A percentile compares a stretch with the other conserved stretches of the same genome.
These are phyloP conservation scores for Streptopelia turtur DNA, from an alignment of 2,797 vertebrate species.

Conservation along the genomic window DNA sequence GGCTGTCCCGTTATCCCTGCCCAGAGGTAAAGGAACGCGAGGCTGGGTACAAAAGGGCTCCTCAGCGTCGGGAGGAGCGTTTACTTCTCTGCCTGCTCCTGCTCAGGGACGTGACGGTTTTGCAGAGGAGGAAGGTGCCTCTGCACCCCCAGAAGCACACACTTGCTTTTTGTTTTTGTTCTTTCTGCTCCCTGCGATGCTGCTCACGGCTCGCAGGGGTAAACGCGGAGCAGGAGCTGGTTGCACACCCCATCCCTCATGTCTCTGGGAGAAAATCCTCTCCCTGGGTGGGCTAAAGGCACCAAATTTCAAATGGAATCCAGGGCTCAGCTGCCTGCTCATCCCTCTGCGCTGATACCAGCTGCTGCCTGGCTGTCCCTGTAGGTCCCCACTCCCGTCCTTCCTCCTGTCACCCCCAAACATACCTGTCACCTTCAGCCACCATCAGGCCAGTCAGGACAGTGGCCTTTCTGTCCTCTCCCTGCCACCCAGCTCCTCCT, in stretches of 20 bases:
- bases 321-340: background rate
- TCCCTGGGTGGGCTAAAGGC: background rate
- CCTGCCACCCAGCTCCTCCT: rapidly evolving
- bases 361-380: background rate
- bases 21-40: background rate
- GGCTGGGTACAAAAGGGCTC: background rate
- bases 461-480: background rate
- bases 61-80: background rate
- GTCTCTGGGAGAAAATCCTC: background rate
- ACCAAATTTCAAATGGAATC: rapidly evolving
- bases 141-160: background rate
- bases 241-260: background rate
- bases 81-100: background rate
- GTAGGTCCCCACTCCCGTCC: background rate
- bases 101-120: background rate
- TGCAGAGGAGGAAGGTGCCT: background rate
- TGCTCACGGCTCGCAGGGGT: background rate
- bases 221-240: rapidly evolving
- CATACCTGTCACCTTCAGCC: background rate
- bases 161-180: background rate
- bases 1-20: background rate
- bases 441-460: background rate
- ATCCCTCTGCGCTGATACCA: rapidly evolving
- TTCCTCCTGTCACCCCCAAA: background rate
- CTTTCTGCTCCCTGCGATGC: background rate